These are phyloP conservation scores for Pseudopipra pipra DNA, from an alignment of 2,113 vertebrate genomes.

Conservation along the genomic window DNA sequence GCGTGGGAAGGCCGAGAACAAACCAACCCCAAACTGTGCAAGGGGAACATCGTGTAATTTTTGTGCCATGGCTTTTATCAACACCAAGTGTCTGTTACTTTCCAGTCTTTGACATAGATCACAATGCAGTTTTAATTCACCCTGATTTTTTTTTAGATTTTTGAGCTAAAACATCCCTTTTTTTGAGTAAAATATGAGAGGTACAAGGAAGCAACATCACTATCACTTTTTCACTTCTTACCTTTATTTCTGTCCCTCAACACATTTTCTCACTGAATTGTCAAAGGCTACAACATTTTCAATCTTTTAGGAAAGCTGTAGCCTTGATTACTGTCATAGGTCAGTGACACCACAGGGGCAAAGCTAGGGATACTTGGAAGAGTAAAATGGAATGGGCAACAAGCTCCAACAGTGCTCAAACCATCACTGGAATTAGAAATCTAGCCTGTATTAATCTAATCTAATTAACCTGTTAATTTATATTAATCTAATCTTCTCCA, in stretches of 20 bases:
- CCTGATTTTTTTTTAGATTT: not conserved
- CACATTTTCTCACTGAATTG: accelerated
- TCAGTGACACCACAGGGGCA: not conserved
- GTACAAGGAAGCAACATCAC: not conserved
- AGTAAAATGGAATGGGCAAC: not conserved
- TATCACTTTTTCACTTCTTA: not conserved
- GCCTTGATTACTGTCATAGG: not conserved
- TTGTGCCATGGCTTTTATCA: not conserved
- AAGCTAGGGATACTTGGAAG: not conserved
- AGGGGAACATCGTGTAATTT: not conserved
- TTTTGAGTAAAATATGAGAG: not conserved
- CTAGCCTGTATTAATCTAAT: conserved; percentile 1
- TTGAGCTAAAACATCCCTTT: not conserved
- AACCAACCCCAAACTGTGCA: not conserved
- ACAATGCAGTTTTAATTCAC: not conserved
- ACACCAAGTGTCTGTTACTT: not conserved
- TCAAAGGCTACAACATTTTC: not conserved
- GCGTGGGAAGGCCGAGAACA: conserved; percentile 13
- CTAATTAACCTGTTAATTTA: not conserved
- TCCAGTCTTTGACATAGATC: not conserved
- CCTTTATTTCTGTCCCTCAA: not conserved
- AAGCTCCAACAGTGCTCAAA: not conserved
- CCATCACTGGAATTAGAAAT: not conserved
- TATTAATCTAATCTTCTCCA: conserved; percentile 12
- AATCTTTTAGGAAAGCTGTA: not conserved